Evolutionary conservation across 2,797 vertebrate species (phyloP), one percentile per base, ranked within the genome.

Genomic region (Enteromius radiatus): DNA sequence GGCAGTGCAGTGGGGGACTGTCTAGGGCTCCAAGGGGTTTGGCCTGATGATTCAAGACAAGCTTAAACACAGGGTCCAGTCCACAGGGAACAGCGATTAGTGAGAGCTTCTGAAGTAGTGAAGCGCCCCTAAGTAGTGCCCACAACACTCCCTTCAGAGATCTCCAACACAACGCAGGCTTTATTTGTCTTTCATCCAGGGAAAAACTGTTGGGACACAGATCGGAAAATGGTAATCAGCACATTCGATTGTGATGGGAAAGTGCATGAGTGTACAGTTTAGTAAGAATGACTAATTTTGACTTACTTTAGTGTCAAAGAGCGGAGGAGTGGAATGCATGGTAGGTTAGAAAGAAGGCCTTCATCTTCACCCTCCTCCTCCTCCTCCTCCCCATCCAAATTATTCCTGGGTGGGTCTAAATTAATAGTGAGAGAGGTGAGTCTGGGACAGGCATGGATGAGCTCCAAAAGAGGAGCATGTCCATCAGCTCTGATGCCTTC

Each of bases 401-500:
- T 82, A 11, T 23, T 65, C 0, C 1, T 6, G 67, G 89, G n/a
- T 82, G 82, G 49, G 76, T 92, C 92, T 5, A 94, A 91, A 75
- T 90, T 92, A 12, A 94, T 59, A 0, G 83, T 79, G 76, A 97
- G 93, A 3, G 91, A 84, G 76, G 19, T 86, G 82, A 97, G 94
- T 77, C 63, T 71, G 3, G 94, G 91, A 87, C 96, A 97, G 84
- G 82, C 31, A 69, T 71, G 43, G 3, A 97, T 91, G 54, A 96
- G 81, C 36, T 87, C 4, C 21, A 91, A 65, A 0, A 97, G 86
- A 1, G 92, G 85, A 0, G 86, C 63, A 1, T 86, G 80, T 0
- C 92, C 86, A 0, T 54, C 87, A 33, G 90, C 93, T 86, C 79
- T 90, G 76, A 96, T 91, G 21, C 95, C 95, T 1, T 96, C 94